phyloP scores from a whole-genome alignment of 2,888 invertebrate species.

The Pyralis farinalis region DNA sequence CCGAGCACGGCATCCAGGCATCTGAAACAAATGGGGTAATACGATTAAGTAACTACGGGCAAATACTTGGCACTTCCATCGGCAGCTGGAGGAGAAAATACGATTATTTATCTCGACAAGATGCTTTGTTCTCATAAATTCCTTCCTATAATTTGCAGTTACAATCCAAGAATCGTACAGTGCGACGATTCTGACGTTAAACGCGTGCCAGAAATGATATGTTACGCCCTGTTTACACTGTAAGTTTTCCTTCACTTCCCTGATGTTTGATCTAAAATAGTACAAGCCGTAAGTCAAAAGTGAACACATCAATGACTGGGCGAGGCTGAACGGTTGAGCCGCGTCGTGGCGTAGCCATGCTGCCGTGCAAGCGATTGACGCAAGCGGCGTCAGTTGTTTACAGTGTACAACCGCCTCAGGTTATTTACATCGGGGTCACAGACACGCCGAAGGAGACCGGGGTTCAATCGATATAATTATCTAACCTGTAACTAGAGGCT shows the following conservation, averaged over 20 bases:
- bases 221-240: conserved; percentile 22
- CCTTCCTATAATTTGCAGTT: not conserved
- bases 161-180: not conserved
- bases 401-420: conserved; percentile 67
- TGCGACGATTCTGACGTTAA: conserved; percentile 14
- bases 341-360: conserved; percentile 37
- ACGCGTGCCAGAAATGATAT: conserved; percentile 13
- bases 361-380: conserved; percentile 64
- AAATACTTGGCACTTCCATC: conserved; percentile 20
- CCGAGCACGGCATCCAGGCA: conserved; percentile 13
- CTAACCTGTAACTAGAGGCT: conserved; percentile 53
- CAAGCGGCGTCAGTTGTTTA: conserved; percentile 73
- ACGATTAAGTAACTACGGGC: conserved; percentile 20
- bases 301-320: conserved; percentile 47
- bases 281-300: conserved; percentile 37
- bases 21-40: conserved; percentile 18
- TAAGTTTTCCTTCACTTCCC: conserved; percentile 15
- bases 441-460: conserved; percentile 73
- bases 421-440: conserved; percentile 81
- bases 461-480: conserved; percentile 70
- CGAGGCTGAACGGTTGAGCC: conserved; percentile 19
- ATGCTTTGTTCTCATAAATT: conserved; percentile 14
- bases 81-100: conserved; percentile 2
- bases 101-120: conserved; percentile 14
- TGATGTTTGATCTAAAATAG: conserved; percentile 43